Base-by-base conservation (phyloP, 2,888 invertebrate genomes). In the Phragmatobia fuliginosa region DNA sequence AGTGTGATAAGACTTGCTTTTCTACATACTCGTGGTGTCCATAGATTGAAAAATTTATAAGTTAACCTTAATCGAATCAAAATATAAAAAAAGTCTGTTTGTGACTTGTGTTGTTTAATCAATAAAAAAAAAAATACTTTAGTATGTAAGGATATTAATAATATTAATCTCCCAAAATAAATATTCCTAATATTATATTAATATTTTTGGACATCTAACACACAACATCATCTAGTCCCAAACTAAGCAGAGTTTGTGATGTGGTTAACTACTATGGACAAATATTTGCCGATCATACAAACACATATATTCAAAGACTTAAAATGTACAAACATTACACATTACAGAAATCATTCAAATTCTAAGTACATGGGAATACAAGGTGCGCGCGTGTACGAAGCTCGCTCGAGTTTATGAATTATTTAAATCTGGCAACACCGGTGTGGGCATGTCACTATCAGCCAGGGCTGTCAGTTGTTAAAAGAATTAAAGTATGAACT, bases 381-480 rank as follows among this genome's bases (percentile, higher is more conserved):
- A 65, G 66, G 73, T 60, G 73, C 69, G 58, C 70, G 69, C 66
- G 71, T 70, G 72, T 74, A 72, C 73, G 73, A 72, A 74, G 25
- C 36, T n/a, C 56, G 62, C 52, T 41, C 16, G 61, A 52, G 38
- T 80, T 80, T 84, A 86, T 88, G 87, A 88, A 87, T 88, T 87
- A 87, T 88, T 88, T 84, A 87, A 74, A 76, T 73, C 78, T 80
- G 78, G 85, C 86, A 85, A 87, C 84, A 84, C 82, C 75, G 76
- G 76, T 68, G 78, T 70, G 69, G 70, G 79, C 72, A 65, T 36
- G 81, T 67, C 76, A 77, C 72, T 75, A 75, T 67, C 70, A 60
- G 62, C 52, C 68, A 85, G 85, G 85, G 85, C 49, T 84, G 79
- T 71, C 76, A 65, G 8, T 32, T 14, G 7, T 8, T 11, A 0